Evolutionary conservation across 1,140 invertebrate genomes (phyloP), one percentile per base, ranked within the genome.

Genomic region (Bathynomus jamesi): DNA sequence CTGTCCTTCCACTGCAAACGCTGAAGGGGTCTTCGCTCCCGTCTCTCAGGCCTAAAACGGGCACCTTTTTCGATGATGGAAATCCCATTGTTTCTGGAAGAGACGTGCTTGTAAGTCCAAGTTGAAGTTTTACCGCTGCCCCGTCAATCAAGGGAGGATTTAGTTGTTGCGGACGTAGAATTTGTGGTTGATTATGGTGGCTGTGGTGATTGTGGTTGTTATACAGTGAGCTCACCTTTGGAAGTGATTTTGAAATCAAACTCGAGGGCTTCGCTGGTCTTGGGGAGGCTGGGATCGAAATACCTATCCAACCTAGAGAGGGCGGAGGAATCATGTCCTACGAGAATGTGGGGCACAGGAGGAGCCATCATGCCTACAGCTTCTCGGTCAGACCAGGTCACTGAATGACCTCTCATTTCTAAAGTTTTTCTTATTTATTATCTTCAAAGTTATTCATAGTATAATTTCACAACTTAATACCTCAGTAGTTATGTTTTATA

Each of bases 51-150:
- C 46, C 72, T 68, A 53, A 73, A 75, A 60, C 72, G 27, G 13
- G 69, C 65, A 10, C 79, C 72, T 61, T 72, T 73, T 66, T 73
- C 71, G 61, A 70, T 65, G 28, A 71, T 69, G 0, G 71, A 62
- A n/a, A 73, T 32, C 8, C 75, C 75, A 28, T 69, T 69, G 30
- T 69, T 73, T 11, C 63, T 32, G 24, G 71, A 65, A 3, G 73
- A 71, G 28, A 74, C 74, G 28, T 76, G 78, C 67, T 77, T 78
- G 72, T 77, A 78, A 13, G 75, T 78, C 78, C 76, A 77, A n/a
- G 78, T 77, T 5, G 78, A 78, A 2, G 75, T 78, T 67, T 77
- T 78, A 46, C 72, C 61, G 75, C 73, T 4, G 73, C 72, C 5
- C 73, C 70, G 46, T 77, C 78, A 53, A 76, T 75, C 64, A 65